These are phyloP conservation scores for Drosophila oshimai DNA, from an alignment of 1,140 invertebrate species.

Conservation along the genomic window DNA sequence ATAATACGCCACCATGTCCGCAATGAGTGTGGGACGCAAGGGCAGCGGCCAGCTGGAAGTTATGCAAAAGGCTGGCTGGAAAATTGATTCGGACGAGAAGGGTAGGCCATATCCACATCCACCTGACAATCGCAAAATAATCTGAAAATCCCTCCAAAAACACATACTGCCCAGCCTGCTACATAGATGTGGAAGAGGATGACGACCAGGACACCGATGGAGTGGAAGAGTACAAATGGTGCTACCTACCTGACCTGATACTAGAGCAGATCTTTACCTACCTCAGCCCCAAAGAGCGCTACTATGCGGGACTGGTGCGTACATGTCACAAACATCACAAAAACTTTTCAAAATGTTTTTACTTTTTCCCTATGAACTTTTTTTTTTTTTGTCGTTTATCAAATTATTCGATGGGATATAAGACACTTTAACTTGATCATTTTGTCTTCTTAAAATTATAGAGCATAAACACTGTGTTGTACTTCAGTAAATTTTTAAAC, in stretches of 20 bases:
- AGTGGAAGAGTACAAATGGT: conserved; percentile 85
- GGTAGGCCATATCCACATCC: conserved; percentile 71
- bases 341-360: not conserved
- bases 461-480: too few species aligned
- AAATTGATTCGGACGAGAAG: conserved; percentile 85
- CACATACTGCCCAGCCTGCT: conserved; percentile 83
- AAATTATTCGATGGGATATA: too few species aligned
- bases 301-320: conserved; percentile 90
- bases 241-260: conserved; percentile 88
- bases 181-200: conserved; percentile 85
- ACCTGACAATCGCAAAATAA: not conserved
- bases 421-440: too few species aligned
- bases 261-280: conserved; percentile 91
- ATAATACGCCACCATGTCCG: conserved; percentile 31
- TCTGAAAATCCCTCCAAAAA: not conserved
- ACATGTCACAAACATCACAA: not conserved
- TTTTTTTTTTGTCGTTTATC: not conserved
- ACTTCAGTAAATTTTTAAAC: too few species aligned
- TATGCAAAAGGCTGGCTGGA: conserved; percentile 84
- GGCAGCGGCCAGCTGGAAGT: conserved; percentile 52
- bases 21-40: conserved; percentile 33
- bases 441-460: too few species aligned
- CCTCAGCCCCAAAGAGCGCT: conserved; percentile 87
- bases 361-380: not conserved
- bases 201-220: conserved; percentile 80